Evolutionary conservation across 2,113 vertebrate species (phyloP).

Genomic region (Paralichthys olivaceus): DNA sequence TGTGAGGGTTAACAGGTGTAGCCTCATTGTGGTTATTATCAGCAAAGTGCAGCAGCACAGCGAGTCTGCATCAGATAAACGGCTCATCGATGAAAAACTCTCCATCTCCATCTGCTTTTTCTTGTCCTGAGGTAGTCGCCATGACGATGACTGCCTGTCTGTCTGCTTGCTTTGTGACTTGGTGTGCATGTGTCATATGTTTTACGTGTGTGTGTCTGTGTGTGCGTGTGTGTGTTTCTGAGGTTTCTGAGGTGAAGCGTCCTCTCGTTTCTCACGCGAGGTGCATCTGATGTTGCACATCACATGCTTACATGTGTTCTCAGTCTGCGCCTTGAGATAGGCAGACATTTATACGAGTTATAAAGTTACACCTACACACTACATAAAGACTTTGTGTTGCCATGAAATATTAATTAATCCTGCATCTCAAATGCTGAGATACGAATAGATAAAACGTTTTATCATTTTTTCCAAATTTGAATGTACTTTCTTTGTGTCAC

Average conservation of each 20-base stretch:
- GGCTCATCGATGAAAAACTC: constrained; percentile 26
- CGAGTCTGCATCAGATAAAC: constrained; percentile 79
- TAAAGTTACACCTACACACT: constrained; percentile 16
- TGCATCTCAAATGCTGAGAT: background rate
- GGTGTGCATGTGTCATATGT: constrained; percentile 34
- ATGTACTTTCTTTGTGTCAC: background rate
- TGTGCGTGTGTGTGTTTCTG: constrained; percentile 52
- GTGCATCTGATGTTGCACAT: constrained; percentile 77
- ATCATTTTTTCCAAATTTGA: background rate
- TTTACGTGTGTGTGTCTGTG: constrained; percentile 22
- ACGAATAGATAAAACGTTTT: background rate
- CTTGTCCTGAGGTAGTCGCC: background rate
- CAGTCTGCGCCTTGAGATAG: constrained; percentile 46
- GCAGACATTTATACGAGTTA: constrained; percentile 6
- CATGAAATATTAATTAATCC: background rate
- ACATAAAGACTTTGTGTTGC: background rate
- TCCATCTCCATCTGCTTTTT: background rate
- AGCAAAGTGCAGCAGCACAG: constrained; percentile 64
- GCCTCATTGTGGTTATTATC: constrained; percentile 81
- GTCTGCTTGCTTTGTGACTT: constrained; percentile 40
- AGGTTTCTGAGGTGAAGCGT: constrained; percentile 81
- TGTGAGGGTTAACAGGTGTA: constrained; percentile 76
- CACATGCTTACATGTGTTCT: constrained; percentile 64
- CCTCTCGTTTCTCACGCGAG: constrained; percentile 77
- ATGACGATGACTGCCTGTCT: constrained; percentile 14